Evolutionary conservation across 2,797 vertebrate species (phyloP).

Genomic region (Notoglanidium macrostoma): DNA sequence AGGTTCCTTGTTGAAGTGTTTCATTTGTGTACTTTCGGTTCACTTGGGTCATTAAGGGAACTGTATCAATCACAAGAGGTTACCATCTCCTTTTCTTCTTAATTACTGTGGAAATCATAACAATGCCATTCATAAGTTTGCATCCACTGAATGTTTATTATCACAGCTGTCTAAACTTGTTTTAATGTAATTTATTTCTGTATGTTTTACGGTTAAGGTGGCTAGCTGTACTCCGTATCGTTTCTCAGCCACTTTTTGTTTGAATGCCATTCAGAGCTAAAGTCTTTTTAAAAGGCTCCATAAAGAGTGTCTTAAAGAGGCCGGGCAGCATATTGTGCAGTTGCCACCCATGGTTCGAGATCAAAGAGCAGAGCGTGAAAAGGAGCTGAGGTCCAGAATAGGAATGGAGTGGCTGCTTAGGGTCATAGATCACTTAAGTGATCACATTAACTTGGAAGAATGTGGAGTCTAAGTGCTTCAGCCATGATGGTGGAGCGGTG

Average conservation of each 20-base stretch:
- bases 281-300: constrained; percentile 44
- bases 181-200: not conserved
- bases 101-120: not conserved
- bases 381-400: constrained; percentile 34
- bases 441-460: constrained; percentile 61
- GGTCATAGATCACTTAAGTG: constrained; percentile 61
- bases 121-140: not conserved
- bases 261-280: not conserved
- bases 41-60: constrained; percentile 36
- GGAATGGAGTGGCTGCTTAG: constrained; percentile 41
- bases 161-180: not conserved
- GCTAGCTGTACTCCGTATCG: not conserved
- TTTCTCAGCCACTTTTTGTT: constrained; percentile 29
- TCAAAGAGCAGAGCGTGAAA: constrained; percentile 47
- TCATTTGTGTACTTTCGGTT: constrained; percentile 24
- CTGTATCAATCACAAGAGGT: constrained; percentile 8
- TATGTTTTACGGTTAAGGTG: constrained; percentile 11
- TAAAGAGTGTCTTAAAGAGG: constrained; percentile 40
- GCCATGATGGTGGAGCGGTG: constrained; percentile 19
- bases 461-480: constrained; percentile 55
- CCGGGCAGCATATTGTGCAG: constrained; percentile 36
- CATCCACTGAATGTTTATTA: not conserved
- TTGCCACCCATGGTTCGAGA: constrained; percentile 37
- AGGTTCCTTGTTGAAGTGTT: constrained; percentile 17
- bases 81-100: not conserved